A percentile compares a stretch with the other conserved stretches of the same genome.
These are phyloP conservation scores for Tamias sibiricus DNA, from an alignment of 2,113 vertebrate genomes.

Conservation along the genomic window DNA sequence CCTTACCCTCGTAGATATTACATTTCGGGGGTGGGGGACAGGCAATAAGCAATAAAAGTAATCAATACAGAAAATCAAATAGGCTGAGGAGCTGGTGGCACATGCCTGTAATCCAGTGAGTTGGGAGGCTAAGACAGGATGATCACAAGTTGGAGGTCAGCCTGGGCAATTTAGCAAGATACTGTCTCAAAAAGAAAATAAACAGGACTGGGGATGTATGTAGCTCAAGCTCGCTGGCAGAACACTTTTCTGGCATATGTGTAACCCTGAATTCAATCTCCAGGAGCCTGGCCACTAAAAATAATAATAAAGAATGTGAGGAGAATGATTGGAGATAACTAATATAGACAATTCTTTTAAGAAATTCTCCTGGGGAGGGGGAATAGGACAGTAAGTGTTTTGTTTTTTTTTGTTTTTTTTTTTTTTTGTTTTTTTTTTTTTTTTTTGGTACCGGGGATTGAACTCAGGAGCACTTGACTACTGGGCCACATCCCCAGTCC, in stretches of 20 bases:
- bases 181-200: not conserved
- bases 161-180: not conserved
- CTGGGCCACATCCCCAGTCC: no score
- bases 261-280: not conserved
- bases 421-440: no score
- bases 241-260: not conserved
- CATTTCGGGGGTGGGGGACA: not conserved
- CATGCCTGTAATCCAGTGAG: not conserved
- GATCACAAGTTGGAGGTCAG: not conserved
- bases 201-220: not conserved
- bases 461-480: no score
- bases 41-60: not conserved
- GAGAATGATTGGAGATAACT: not conserved
- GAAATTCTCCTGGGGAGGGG: not conserved
- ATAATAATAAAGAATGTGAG: not conserved
- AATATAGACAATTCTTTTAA: not conserved
- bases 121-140: not conserved
- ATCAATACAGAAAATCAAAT: conserved; percentile 20
- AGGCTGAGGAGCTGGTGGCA: not conserved
- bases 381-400: not conserved
- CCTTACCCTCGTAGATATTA: not conserved
- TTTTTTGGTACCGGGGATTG: no score
- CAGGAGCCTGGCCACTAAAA: no score
- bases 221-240: not conserved
- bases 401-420: no score